Conservation (phyloP, 2,113 vertebrate genomes). For the Pangasianodon gigas region DNA sequence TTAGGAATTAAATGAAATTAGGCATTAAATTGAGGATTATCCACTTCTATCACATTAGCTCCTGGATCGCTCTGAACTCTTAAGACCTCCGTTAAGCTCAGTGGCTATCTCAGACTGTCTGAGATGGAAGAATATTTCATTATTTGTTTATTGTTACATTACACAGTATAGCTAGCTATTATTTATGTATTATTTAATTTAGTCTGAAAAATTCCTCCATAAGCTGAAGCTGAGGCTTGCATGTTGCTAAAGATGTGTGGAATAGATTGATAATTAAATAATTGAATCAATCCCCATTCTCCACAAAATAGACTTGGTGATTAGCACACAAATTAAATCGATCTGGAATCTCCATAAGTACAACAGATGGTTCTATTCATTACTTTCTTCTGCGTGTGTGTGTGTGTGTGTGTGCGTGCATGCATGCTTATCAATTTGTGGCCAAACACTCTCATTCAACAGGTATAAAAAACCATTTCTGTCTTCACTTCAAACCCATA, state of each 20-base stretch:
- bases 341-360: background rate
- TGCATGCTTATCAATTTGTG: background rate
- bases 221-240: background rate
- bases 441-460: background rate
- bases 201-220: background rate
- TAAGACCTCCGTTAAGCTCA: background rate
- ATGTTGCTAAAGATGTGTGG: background rate
- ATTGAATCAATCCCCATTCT: background rate
- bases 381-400: background rate
- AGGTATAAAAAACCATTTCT: background rate
- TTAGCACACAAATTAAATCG: slow-evolving; percentile 20
- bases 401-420: background rate
- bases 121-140: background rate
- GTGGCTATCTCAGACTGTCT: background rate
- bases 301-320: background rate
- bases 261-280: background rate
- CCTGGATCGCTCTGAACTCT: background rate
- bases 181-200: no score
- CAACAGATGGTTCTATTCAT: slow-evolving; percentile 30
- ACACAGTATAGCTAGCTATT: background rate
- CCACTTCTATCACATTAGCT: background rate
- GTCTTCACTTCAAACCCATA: background rate
- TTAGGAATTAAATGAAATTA: background rate
- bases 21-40: background rate
- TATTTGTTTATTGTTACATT: background rate